Base-by-base conservation (phyloP, 2,888 invertebrate genomes). In the Bombylius major region DNA sequence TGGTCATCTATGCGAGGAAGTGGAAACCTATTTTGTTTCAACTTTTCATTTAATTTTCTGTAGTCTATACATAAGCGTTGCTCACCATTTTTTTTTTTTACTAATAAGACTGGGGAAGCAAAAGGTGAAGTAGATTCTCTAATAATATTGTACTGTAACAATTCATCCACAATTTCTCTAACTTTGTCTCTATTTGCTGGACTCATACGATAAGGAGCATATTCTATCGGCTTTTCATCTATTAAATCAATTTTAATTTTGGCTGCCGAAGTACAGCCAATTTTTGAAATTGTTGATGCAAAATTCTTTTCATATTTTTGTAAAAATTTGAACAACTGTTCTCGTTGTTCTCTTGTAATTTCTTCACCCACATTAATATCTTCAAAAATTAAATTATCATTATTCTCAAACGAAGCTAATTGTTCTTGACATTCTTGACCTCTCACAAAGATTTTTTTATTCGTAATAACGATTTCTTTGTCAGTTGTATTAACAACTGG, bases 31-130 rank as follows among this genome's bases (percentile, higher is more conserved):
- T 53, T 47, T 0, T 32, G 14, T 33, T 46, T 39, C 14, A 67
- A 69, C 0, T 61, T 58, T 5, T 52, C 47, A 57, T 71, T 72
- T 7, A 72, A 51, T 36, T 48, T 53, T 12, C 68, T 53, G 33
- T 63, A 70, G 57, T 65, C 67, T 1, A 67, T 62, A 48, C 63
- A 64, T 33, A 69, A 53, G n/a, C 66, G 47, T 3, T 59, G 12
- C 23, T 63, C 60, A 5, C 63, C 63, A 23, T 58, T 62, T 55
- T 62, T 64, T 58, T 66, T 67, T 39, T 57, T 58, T 1, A 66
- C 64, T 31, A 65, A 31, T 5, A 57, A 11, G 8, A 59, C 46
- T 5, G 59, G 59, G 4, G 55, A 57, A 4, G 62, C 60, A 53
- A 61, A 67, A 4, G 62, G 59, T 1, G 67, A 69, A 13, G 58